Evolutionary conservation across 2,888 invertebrate species (phyloP), one percentile per base, ranked within the genome.

Genomic region (Bugulina stolonifera): DNA sequence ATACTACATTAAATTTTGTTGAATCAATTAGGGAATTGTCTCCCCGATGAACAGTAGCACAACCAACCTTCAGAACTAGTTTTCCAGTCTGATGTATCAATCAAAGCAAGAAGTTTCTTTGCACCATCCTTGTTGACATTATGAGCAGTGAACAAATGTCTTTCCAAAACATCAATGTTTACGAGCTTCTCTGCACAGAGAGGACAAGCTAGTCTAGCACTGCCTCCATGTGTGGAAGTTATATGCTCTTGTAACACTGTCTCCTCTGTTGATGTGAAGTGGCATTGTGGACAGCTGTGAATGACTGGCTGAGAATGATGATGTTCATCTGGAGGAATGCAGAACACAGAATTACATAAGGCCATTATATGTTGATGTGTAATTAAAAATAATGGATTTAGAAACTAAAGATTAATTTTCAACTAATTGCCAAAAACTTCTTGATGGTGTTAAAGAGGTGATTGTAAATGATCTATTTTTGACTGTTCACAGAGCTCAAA

Each of bases 41-140:
- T n/a, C n/a, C n/a, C n/a, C n/a, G n/a, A n/a, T n/a, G 72, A 74
- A 57, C 5, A 57, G n/a, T 22, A 23, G 27, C 23, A 57, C 57
- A 2, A 64, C 27, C 34, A 10, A 32, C 32, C 32, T 5, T 64
- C 27, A 32, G 29, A 29, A 10, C 32, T 64, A 32, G 25, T 32
- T 64, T 64, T 64, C 29, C 64, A 32, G 23, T 57, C 3, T 14
- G 10, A 5, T 2, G 64, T 34, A 10, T 64, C 64, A 27, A 35
- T 10, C 35, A 69, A 32, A 14, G n/a, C 52, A 10, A 70, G 3
- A 35, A 70, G 32, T 23, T 54, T 43, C 5, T 23, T 35, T 3
- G 70, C 70, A 10, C 25, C 52, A 22, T 70, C 70, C 18, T 29
- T 23, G 14, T 29, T 70, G 32, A 70, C 70, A 70, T 54, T 35